Evolutionary conservation across 1,140 invertebrate species (phyloP).

Genomic region (Hestina assimilis): DNA sequence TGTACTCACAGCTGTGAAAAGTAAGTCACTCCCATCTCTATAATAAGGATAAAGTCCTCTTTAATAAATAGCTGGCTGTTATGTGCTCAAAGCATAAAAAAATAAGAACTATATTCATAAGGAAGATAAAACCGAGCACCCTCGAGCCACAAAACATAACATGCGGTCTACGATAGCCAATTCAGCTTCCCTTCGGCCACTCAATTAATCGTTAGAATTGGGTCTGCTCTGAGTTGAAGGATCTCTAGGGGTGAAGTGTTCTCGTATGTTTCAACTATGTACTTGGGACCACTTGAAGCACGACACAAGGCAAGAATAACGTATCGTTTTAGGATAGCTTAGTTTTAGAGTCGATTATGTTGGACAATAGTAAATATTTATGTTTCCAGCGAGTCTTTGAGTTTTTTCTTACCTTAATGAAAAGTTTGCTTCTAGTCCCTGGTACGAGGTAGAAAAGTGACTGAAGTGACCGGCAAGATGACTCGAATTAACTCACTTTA

Average conservation of each 20-base stretch:
- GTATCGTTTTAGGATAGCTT: conserved; percentile 17
- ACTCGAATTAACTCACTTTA: too few relatives aligned
- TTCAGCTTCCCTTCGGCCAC: conserved; percentile 27
- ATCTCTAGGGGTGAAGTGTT: conserved; percentile 21
- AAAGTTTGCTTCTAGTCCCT: too few relatives aligned
- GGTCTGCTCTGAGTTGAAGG: conserved; percentile 23
- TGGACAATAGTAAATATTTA: background rate
- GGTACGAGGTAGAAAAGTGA: too few relatives aligned
- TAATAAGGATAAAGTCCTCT: too few relatives aligned
- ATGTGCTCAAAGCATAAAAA: too few relatives aligned
- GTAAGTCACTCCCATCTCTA: too few relatives aligned
- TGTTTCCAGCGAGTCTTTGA: background rate
- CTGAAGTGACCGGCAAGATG: too few relatives aligned
- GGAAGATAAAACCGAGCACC: conserved; percentile 1
- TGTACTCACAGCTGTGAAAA: too few relatives aligned
- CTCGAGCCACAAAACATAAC: conserved; percentile 17
- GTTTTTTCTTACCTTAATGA: too few relatives aligned
- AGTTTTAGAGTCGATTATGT: background rate
- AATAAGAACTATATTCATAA: background rate
- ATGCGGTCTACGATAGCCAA: conserved; percentile 23
- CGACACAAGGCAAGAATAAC: conserved; percentile 15
- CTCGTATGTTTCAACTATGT: conserved; percentile 27
- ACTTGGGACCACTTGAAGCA: conserved; percentile 15
- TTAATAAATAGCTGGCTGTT: too few relatives aligned
- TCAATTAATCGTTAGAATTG: conserved; percentile 29